Evolutionary conservation across 2,888 invertebrate genomes (phyloP).

Genomic region (Nymphalis urticae): DNA sequence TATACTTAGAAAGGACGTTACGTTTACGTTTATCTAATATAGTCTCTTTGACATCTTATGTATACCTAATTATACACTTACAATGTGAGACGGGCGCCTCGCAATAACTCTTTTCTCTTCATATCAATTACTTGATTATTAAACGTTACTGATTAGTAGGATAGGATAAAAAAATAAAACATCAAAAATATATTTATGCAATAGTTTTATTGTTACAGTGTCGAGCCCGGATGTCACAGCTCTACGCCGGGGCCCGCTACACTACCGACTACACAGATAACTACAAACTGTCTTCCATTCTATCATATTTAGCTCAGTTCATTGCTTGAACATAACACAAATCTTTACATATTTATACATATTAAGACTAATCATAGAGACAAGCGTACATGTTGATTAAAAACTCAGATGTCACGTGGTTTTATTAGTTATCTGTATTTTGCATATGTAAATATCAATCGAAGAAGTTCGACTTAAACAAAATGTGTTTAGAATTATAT

Average conservation of each 20-base stretch:
- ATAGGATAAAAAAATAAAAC: constrained; percentile 31
- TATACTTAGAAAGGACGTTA: too few species aligned
- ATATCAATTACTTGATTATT: too few species aligned
- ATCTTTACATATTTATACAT: constrained; percentile 5
- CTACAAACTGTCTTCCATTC: constrained; percentile 43
- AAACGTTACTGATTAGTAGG: neutral
- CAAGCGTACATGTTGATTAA: neutral
- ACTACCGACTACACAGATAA: constrained; percentile 48
- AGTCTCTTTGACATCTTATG: too few species aligned
- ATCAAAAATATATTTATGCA: constrained; percentile 63
- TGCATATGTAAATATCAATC: neutral
- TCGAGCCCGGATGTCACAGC: constrained; percentile 54
- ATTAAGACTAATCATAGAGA: neutral
- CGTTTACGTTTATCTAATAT: too few species aligned
- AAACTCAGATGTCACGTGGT: neutral
- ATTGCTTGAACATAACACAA: neutral
- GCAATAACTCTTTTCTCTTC: too few species aligned
- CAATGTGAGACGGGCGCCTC: too few species aligned
- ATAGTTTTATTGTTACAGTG: constrained; percentile 77
- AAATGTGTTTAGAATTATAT: neutral
- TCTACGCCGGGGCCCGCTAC: constrained; percentile 56
- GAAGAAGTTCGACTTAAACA: neutral
- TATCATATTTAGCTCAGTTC: constrained; percentile 22
- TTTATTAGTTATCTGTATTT: neutral
- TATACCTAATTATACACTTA: too few species aligned